Evolutionary conservation across 2,113 vertebrate species (phyloP), one percentile per base, ranked within the genome.

Genomic region (Podarcis muralis): DNA sequence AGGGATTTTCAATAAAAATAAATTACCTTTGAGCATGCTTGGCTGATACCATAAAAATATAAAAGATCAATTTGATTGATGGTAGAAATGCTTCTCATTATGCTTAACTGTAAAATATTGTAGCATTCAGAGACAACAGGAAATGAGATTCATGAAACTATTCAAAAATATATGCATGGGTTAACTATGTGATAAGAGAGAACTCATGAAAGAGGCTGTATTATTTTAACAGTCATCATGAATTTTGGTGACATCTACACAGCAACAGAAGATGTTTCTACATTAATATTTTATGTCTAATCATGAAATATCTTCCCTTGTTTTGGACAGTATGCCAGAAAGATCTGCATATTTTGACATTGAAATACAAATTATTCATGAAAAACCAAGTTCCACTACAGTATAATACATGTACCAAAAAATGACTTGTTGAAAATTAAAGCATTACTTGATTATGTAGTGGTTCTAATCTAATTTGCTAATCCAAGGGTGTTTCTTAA

Each of bases 71-170:
- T 89, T 91, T 93, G 88, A 94, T 91, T 94, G 72, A 87, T 94
- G 75, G 80, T 72, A 68, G 86, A 93, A 93, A 93, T 83, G 89
- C 84, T 94, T 95, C 92, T 95, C 91, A 94, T 93, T 94, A 95
- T 90, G 48, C 92, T 93, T 92, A 94, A 91, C 68, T 78, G 20
- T 76, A 87, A 90, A 93, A 92, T 89, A 5, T n/a, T 91, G 6
- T 85, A 95, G 92, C 86, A 89, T 88, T 95, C 81, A 79, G 53
- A 85, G 32, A 69, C 65, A 92, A 94, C 20, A 83, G 48, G 87
- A 95, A 94, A 96, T 91, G 75, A 94, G 32, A 79, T 84, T 92
- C 62, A 83, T 87, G 66, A 77, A 94, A 86, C 65, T 81, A 25
- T 86, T 81, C 16, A 30, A 2, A 90, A 77, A 37, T 87, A n/a